Percentiles rank a stretch among this genome's conserved stretches.
phyloP scores from a whole-genome alignment of 2,797 vertebrate species.

The Cynodonichthys magdalenae region DNA sequence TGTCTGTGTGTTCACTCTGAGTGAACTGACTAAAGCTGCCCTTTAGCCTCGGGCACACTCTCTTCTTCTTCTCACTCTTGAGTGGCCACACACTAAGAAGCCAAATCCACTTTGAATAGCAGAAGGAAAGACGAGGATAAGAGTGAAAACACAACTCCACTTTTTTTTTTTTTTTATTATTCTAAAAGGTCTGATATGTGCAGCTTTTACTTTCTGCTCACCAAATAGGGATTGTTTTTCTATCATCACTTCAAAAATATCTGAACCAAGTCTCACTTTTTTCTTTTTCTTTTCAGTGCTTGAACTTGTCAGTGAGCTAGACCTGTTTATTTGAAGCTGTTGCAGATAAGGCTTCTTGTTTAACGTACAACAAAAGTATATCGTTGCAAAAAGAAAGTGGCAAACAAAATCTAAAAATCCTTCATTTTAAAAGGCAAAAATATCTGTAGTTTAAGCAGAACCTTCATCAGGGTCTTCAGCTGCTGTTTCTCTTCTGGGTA shows the following conservation, averaged over 20 bases:
- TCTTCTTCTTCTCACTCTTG: slow-evolving; percentile 77
- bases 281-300: neutral
- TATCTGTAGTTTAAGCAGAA: no score
- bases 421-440: no score
- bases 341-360: no score
- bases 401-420: no score
- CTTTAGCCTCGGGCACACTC: slow-evolving; percentile 76
- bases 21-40: slow-evolving; percentile 77
- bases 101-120: slow-evolving; percentile 58
- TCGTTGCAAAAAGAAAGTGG: no score
- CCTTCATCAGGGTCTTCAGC: no score
- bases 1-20: slow-evolving; percentile 38
- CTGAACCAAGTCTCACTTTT: neutral
- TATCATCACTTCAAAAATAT: neutral
- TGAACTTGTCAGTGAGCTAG: neutral
- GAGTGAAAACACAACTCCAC: slow-evolving; percentile 36
- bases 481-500: no score
- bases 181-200: neutral
- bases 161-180: slow-evolving; percentile 10
- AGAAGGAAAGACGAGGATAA: slow-evolving; percentile 45
- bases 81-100: slow-evolving; percentile 78
- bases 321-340: neutral
- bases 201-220: neutral
- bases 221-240: neutral
- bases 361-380: no score